These are phyloP conservation scores for Poecilia latipinna DNA, from an alignment of 2,113 vertebrate genomes.

Conservation along the genomic window DNA sequence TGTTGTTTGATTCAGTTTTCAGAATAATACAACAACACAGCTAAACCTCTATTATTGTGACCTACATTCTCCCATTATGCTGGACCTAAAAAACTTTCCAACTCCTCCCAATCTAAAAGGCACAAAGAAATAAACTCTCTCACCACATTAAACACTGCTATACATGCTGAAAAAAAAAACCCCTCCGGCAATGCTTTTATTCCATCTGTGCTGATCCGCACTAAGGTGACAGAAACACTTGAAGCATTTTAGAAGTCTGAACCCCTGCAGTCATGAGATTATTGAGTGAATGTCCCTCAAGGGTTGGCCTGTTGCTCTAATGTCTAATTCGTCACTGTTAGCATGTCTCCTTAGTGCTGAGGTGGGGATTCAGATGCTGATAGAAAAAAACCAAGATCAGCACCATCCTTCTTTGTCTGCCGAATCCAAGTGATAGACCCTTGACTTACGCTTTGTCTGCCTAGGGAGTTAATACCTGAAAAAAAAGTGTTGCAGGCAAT, in stretches of 20 bases:
- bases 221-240: slow-evolving; percentile 5
- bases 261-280: slow-evolving; percentile 20
- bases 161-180: not conserved
- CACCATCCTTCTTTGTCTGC: slow-evolving; percentile 13
- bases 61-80: not conserved
- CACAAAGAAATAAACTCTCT: not conserved
- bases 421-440: not conserved
- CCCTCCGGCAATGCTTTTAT: not conserved
- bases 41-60: no score
- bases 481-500: not conserved
- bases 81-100: not conserved
- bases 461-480: not conserved
- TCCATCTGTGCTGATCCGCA: slow-evolving; percentile 4
- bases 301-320: slow-evolving; percentile 6
- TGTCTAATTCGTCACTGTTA: slow-evolving; percentile 13
- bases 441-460: not conserved
- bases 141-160: not conserved
- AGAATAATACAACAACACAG: not conserved
- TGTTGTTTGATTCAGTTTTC: not conserved
- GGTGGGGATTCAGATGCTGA: slow-evolving; percentile 12
- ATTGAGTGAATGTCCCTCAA: not conserved
- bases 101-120: not conserved
- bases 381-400: not conserved
- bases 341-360: slow-evolving; percentile 8
- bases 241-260: slow-evolving; percentile 21